Percentiles rank a stretch among this genome's conserved stretches.
These are phyloP conservation scores for Myripristis jacobus DNA, from an alignment of 2,797 vertebrate species.

Conservation along the genomic window DNA sequence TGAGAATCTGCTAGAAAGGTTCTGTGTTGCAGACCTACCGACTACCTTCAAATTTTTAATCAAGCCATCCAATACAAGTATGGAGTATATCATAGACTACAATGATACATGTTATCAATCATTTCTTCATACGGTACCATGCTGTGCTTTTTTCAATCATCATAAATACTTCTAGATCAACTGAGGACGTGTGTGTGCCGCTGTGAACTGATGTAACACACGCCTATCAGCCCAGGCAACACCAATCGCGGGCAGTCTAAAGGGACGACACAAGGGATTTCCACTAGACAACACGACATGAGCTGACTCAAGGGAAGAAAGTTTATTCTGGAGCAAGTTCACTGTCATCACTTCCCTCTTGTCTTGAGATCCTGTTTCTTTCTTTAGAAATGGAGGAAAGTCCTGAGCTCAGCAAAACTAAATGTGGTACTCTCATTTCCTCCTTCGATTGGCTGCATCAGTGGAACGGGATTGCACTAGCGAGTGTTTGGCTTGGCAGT, in stretches of 20 bases:
- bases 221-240: constrained; percentile 24
- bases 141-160: neutral
- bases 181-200: constrained; percentile 18
- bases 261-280: constrained; percentile 47
- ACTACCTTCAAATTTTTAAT: too few relatives aligned
- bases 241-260: constrained; percentile 25
- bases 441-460: constrained; percentile 44
- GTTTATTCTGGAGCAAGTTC: constrained; percentile 65
- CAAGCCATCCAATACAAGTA: neutral
- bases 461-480: constrained; percentile 46
- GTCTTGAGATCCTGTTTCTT: constrained; percentile 58
- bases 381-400: constrained; percentile 70
- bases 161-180: constrained; percentile 23
- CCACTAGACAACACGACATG: constrained; percentile 19
- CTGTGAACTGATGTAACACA: neutral
- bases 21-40: too few relatives aligned
- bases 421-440: constrained; percentile 70
- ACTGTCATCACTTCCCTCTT: constrained; percentile 66
- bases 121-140: neutral
- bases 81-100: neutral
- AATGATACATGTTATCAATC: constrained; percentile 3
- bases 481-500: constrained; percentile 36
- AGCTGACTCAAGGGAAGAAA: constrained; percentile 57
- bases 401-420: constrained; percentile 68
- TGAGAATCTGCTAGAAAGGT: too few relatives aligned